These are phyloP conservation scores for Tromatobia lineatoria DNA, from an alignment of 2,888 invertebrate species.

Conservation along the genomic window DNA sequence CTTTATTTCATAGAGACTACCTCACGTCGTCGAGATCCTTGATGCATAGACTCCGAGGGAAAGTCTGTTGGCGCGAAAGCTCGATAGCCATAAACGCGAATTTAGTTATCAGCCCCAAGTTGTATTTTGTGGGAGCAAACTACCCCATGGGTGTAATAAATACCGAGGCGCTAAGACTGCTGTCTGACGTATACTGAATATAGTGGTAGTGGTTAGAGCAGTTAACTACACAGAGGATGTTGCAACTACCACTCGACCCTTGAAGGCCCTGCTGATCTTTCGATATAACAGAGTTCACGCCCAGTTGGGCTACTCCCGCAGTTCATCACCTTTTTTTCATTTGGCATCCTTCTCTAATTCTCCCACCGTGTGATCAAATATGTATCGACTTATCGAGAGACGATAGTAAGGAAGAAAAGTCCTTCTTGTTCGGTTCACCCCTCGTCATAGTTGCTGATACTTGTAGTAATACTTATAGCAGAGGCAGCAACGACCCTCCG, in stretches of 20 bases:
- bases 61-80: slow-evolving; percentile 62
- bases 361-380: slow-evolving; percentile 76
- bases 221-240: slow-evolving; percentile 5
- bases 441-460: slow-evolving; percentile 41
- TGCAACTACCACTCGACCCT: slow-evolving; percentile 15
- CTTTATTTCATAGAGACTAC: not conserved
- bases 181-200: slow-evolving; percentile 67
- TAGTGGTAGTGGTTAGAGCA: not conserved
- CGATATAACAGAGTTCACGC: slow-evolving; percentile 45
- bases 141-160: slow-evolving; percentile 81
- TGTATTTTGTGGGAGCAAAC: not conserved
- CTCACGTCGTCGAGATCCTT: not conserved
- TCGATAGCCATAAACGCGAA: slow-evolving; percentile 77
- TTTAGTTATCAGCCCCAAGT: slow-evolving; percentile 80
- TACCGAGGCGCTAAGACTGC: slow-evolving; percentile 74
- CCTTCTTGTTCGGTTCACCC: slow-evolving; percentile 15
- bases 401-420: slow-evolving; percentile 60
- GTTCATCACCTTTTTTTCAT: slow-evolving; percentile 51
- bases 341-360: slow-evolving; percentile 38
- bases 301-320: slow-evolving; percentile 27
- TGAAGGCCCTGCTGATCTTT: slow-evolving; percentile 44
- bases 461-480: slow-evolving; percentile 22
- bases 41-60: slow-evolving; percentile 14
- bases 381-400: slow-evolving; percentile 72
- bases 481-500: slow-evolving; percentile 14